Percentiles rank a stretch among this genome's conserved stretches.
Evolutionary conservation across 2,888 invertebrate species (phyloP).

Genomic region (Heliconius hortense): DNA sequence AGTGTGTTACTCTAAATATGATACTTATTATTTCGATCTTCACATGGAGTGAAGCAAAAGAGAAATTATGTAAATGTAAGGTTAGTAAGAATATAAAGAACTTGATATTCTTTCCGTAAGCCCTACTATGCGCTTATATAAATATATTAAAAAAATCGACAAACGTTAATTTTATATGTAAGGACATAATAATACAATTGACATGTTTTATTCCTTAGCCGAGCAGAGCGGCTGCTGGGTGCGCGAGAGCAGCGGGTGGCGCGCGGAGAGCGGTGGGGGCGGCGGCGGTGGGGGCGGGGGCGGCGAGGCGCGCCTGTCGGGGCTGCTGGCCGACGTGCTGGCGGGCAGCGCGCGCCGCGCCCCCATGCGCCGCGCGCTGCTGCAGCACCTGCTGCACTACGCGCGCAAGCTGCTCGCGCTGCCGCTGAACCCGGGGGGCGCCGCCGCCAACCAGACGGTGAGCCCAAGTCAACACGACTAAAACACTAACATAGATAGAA

Average conservation of each 20-base stretch:
- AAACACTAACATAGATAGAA: too few relatives aligned
- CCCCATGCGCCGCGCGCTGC: constrained; percentile 86
- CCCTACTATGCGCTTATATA: too few relatives aligned
- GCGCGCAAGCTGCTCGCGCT: constrained; percentile 82
- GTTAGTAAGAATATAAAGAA: too few relatives aligned
- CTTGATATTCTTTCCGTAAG: too few relatives aligned
- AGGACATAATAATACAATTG: too few relatives aligned
- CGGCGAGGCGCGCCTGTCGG: constrained; percentile 82
- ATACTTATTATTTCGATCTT: too few relatives aligned
- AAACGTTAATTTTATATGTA: too few relatives aligned
- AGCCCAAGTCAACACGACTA: not conserved
- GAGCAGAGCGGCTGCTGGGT: constrained; percentile 68
- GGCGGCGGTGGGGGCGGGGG: constrained; percentile 69
- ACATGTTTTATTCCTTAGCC: constrained; percentile 46
- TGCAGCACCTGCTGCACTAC: constrained; percentile 87
- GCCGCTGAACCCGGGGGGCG: constrained; percentile 58
- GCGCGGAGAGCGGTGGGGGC: constrained; percentile 70
- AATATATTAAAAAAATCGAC: too few relatives aligned
- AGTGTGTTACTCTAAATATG: too few relatives aligned
- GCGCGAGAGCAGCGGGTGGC: constrained; percentile 49
- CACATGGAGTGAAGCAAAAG: too few relatives aligned
- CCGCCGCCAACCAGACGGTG: constrained; percentile 32
- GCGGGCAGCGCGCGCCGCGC: constrained; percentile 79
- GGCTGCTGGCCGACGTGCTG: constrained; percentile 86
- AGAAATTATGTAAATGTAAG: too few relatives aligned